Evolutionary conservation across 2,797 vertebrate species (phyloP), one percentile per base, ranked within the genome.

Genomic region (Falco biarmicus): DNA sequence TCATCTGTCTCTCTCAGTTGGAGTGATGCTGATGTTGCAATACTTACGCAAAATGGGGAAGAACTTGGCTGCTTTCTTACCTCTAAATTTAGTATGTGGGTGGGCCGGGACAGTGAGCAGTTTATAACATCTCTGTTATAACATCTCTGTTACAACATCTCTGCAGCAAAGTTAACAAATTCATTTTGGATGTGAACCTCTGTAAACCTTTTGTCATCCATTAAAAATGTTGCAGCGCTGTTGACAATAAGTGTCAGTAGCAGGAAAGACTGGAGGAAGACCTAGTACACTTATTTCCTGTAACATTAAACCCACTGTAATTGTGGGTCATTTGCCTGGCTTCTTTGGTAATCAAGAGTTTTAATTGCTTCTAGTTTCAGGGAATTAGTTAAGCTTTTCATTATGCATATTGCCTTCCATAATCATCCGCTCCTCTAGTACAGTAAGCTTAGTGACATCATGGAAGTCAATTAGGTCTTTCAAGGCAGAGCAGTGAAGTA

Each of bases 331-430:
- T 98, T 98, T 98, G 85, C 39, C 79, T 74, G 91, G 81, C 96
- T 97, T 97, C 92, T 95, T 96, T 96, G 84, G 73, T 98, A 98
- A 98, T 98, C 98, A 98, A 95, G 92, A 91, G 81, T 98, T 98
- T 98, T 98, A 98, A 98, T 98, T 98, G 97, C 96, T 64, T 98
- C 94, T 86, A 92, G 96, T 98, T 98, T 96, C 97, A 97, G 96
- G 96, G 98, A 98, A 97, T 98, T 98, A 98, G 97, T 96, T 96
- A 90, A 97, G 81, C 87, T 97, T 94, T 97, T 98, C 32, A 83
- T 97, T 97, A 94, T 97, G 87, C 96, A 64, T 94, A 78, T 94
- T 94, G 78, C 91, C 84, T 98, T 98, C 98, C 74, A 61, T 93
- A 91, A 83, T 94, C 96, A 97, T 98, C 63, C 12, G 69, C 63